These are phyloP conservation scores for Mythimna albipuncta DNA, from an alignment of 2,888 invertebrate species.

Conservation along the genomic window DNA sequence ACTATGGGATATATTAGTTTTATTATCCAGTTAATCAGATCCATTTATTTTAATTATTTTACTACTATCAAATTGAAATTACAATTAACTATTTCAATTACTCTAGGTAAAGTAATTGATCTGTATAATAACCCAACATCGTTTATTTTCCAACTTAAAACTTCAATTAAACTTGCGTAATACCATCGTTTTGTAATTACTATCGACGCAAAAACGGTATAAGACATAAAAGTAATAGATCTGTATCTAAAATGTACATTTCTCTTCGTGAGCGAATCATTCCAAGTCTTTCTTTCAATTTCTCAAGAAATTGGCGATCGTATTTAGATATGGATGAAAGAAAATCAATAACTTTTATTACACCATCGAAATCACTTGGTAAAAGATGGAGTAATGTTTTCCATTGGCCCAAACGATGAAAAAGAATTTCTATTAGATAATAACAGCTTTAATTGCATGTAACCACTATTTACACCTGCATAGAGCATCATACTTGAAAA, in stretches of 20 bases:
- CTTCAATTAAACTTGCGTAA: slow-evolving; percentile 46
- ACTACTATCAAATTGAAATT: slow-evolving; percentile 9
- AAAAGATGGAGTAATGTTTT: slow-evolving; percentile 4
- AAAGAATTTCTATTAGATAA: not conserved
- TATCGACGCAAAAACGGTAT: slow-evolving; percentile 37
- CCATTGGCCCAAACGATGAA: slow-evolving; percentile 18
- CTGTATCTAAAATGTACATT: slow-evolving; percentile 38
- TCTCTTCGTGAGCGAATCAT: slow-evolving; percentile 31
- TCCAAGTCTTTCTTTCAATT: slow-evolving; percentile 17
- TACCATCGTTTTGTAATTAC: slow-evolving; percentile 27
- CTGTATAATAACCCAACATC: slow-evolving; percentile 5
- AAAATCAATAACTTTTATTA: slow-evolving; percentile 33
- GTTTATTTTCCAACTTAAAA: slow-evolving; percentile 28
- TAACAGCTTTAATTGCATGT: not conserved
- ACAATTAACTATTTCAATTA: slow-evolving; percentile 27
- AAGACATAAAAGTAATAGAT: slow-evolving; percentile 46
- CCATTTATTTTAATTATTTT: slow-evolving; percentile 15
- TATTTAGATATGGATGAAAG: slow-evolving; percentile 25
- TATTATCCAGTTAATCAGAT: not conserved
- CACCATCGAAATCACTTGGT: slow-evolving; percentile 1
- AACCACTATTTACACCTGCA: not conserved
- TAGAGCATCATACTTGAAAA: not conserved
- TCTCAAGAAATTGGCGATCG: slow-evolving; percentile 16
- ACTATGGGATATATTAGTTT: too few relatives aligned
- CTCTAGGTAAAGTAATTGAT: slow-evolving; percentile 35